Conservation (phyloP, 2,113 vertebrate genomes). For the Daboia siamensis region DNA sequence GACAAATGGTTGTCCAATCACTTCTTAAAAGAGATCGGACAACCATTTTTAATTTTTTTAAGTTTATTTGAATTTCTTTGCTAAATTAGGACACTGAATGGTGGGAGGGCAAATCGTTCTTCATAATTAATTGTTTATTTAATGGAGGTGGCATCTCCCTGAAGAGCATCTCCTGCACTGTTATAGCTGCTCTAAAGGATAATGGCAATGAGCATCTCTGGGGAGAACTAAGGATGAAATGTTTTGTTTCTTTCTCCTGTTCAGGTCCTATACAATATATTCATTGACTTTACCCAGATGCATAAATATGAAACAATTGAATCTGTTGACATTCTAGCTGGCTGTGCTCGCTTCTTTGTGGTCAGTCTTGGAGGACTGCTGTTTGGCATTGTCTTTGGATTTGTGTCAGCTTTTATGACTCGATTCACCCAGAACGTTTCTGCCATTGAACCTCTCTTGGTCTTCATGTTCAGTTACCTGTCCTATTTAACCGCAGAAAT, state of each 20-base stretch:
- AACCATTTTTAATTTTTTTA: neutral
- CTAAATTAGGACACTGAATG: neutral
- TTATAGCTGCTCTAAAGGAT: neutral
- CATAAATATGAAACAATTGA: slow-evolving; percentile 79
- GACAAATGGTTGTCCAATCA: neutral
- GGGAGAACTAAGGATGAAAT: neutral
- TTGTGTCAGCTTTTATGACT: slow-evolving; percentile 88
- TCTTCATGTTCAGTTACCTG: slow-evolving; percentile 97
- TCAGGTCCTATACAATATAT: slow-evolving; percentile 92
- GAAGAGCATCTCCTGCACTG: neutral
- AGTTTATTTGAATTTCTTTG: neutral
- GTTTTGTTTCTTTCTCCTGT: neutral
- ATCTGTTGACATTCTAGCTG: slow-evolving; percentile 81
- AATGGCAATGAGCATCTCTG: neutral
- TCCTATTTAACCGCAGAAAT: slow-evolving; percentile 91
- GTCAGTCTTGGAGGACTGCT: slow-evolving; percentile 86
- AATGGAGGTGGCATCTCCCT: neutral
- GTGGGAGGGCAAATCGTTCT: neutral
- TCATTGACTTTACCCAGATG: slow-evolving; percentile 88
- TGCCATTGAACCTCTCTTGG: slow-evolving; percentile 90
- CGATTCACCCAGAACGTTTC: slow-evolving; percentile 88
- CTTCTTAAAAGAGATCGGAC: neutral
- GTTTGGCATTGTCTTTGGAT: slow-evolving; percentile 88
- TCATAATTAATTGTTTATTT: neutral
- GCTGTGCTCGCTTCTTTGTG: slow-evolving; percentile 84